Conservation (phyloP, 1,140 invertebrate genomes). For the Dinoponera quadriceps region DNA sequence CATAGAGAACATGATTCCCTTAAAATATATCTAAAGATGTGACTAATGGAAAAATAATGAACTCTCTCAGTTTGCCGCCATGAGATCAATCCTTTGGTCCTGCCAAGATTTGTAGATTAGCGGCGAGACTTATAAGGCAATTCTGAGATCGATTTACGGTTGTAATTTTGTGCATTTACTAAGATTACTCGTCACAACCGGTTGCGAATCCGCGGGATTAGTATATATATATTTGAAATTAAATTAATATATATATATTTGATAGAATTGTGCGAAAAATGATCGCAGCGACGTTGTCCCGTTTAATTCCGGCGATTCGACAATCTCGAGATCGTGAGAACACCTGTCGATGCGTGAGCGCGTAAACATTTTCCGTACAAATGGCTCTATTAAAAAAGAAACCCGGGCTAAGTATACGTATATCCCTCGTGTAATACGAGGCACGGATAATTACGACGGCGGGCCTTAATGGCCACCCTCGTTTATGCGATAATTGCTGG, state of each 20-base stretch:
- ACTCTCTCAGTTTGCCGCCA: neutral
- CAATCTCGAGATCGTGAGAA: slow-evolving; percentile 8
- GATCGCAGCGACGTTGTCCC: neutral
- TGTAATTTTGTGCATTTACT: too few species aligned
- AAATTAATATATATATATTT: too few species aligned
- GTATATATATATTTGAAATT: too few species aligned
- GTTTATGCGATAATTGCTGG: slow-evolving; percentile 77
- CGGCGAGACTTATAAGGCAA: neutral
- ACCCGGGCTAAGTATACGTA: neutral
- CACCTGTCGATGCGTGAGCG: neutral
- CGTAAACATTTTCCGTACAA: slow-evolving; percentile 27
- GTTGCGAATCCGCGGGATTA: too few species aligned
- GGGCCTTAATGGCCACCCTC: slow-evolving; percentile 69
- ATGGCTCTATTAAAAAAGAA: slow-evolving; percentile 59
- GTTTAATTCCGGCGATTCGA: neutral
- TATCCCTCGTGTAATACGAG: slow-evolving; percentile 68
- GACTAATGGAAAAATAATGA: neutral
- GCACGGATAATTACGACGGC: slow-evolving; percentile 65
- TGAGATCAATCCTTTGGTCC: neutral
- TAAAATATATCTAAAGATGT: neutral
- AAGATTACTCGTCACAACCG: too few species aligned
- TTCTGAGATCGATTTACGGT: neutral
- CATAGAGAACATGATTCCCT: neutral
- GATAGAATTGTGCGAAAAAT: neutral
- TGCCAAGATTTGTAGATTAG: neutral